Evolutionary conservation across 2,113 vertebrate genomes (phyloP).

Genomic region (cat (Felis catus)): F.catus_Fca126_mat1.0 CM031419.1:199927001-199927500

Average conservation of each 20-base stretch:
- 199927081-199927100: background rate
- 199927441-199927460: background rate
- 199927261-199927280: background rate
- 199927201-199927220: background rate
- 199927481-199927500: slow-evolving; percentile 27
- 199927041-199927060: background rate
- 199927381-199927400: background rate
- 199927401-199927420: background rate
- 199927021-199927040: background rate
- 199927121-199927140: background rate
- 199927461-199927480: background rate
- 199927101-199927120: background rate
- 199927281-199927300: background rate
- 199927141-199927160: background rate
- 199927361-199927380: slow-evolving; percentile 33
- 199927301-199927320: background rate
- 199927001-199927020: background rate
- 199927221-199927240: background rate
- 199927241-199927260: background rate
- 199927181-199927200: background rate
- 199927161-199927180: background rate
- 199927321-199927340: background rate
- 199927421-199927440: background rate
- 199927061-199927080: background rate
- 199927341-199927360: slow-evolving; percentile 14